Evolutionary conservation across 2,797 vertebrate species (phyloP).

Genomic region (Tangara arthus): DNA sequence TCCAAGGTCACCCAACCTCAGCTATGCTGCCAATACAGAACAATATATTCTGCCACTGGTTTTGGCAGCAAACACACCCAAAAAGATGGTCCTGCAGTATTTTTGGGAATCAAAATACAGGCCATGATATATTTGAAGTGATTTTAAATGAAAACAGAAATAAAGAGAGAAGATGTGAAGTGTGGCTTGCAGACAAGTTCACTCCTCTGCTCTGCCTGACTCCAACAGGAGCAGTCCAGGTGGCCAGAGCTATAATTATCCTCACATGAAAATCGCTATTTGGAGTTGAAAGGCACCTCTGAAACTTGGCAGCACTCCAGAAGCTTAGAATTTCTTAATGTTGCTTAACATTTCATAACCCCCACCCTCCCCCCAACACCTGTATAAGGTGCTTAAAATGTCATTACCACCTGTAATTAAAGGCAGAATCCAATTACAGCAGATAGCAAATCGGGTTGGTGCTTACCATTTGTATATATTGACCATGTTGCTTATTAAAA

Average conservation of each 20-base stretch:
- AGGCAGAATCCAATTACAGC: slow-evolving; percentile 70
- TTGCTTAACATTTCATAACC: slow-evolving; percentile 55
- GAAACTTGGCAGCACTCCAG: slow-evolving; percentile 58
- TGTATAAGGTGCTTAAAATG: slow-evolving; percentile 76
- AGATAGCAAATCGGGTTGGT: slow-evolving; percentile 64
- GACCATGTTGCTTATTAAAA: slow-evolving; percentile 53
- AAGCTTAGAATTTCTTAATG: slow-evolving; percentile 68
- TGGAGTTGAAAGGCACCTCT: slow-evolving; percentile 72
- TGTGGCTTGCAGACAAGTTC: not conserved
- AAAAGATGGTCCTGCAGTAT: not conserved
- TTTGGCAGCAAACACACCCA: not conserved
- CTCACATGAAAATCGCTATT: slow-evolving; percentile 62
- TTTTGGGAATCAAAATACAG: not conserved
- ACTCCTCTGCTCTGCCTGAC: not conserved
- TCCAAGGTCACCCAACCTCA: slow-evolving; percentile 40
- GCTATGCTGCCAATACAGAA: fast-evolving
- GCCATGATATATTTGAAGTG: not conserved
- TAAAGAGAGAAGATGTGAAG: not conserved
- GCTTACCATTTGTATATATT: slow-evolving; percentile 50
- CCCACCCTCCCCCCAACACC: slow-evolving; percentile 48
- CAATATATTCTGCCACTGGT: not conserved
- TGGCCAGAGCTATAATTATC: slow-evolving; percentile 65
- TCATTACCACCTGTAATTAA: slow-evolving; percentile 77
- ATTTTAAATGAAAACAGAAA: not conserved
- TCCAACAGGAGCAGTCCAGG: slow-evolving; percentile 48